A percentile compares a stretch with the other conserved stretches of the same genome.
Conservation (phyloP, 2,797 vertebrate species). For the Sebastes cheni region DNA sequence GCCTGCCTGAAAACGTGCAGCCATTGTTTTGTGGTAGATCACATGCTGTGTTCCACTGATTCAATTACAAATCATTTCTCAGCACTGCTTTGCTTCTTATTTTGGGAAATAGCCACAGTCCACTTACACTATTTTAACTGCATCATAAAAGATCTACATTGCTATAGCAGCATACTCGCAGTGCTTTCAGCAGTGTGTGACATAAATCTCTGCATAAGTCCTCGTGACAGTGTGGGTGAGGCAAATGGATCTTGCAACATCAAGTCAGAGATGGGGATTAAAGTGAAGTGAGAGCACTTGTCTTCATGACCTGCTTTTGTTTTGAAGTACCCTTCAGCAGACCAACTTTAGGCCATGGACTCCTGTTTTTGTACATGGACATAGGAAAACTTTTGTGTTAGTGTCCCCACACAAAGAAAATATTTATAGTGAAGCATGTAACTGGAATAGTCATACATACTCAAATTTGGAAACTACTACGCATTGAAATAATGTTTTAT, state of each 20-base stretch:
- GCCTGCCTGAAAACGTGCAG: neutral
- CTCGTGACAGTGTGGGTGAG: neutral
- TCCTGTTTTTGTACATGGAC: neutral
- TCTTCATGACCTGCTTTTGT: neutral
- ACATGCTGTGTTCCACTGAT: neutral
- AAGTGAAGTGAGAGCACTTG: neutral
- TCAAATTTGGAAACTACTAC: neutral
- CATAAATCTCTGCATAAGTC: neutral
- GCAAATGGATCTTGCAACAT: slow-evolving; percentile 12
- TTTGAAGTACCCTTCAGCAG: neutral
- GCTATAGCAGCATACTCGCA: neutral
- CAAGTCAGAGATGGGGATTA: neutral
- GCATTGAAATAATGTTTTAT: neutral
- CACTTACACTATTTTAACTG: neutral
- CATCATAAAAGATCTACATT: slow-evolving; percentile 8
- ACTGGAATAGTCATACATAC: neutral
- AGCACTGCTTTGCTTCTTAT: neutral
- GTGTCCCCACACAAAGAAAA: neutral
- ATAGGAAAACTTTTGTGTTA: neutral
- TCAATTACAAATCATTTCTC: neutral
- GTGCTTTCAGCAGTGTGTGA: slow-evolving; percentile 8
- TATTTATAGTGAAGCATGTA: neutral
- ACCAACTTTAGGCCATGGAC: neutral
- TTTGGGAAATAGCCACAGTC: neutral
- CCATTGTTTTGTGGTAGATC: slow-evolving; percentile 5